Conservation (phyloP, 2,797 vertebrate species). For the Emys orbicularis region DNA sequence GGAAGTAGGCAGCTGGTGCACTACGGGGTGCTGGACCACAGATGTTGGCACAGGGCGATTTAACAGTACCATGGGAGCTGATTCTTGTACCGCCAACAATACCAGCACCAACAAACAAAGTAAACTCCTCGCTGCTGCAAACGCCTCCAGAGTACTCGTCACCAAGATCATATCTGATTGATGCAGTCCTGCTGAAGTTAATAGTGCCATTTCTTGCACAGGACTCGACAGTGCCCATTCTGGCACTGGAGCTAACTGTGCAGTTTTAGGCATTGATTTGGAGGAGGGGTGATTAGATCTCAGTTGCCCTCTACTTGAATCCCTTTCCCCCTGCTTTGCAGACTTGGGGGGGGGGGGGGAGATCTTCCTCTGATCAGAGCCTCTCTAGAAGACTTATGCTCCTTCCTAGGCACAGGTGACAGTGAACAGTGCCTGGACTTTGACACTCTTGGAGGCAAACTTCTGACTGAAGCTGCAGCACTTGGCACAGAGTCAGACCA, state of each 20-base stretch:
- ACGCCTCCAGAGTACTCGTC: not conserved
- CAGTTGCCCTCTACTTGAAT: not conserved
- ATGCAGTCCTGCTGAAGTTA: not conserved
- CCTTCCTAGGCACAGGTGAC: not conserved
- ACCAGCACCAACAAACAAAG: not conserved
- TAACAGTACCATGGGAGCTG: not conserved
- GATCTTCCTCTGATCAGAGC: not conserved
- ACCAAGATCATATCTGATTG: not conserved
- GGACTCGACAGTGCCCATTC: not conserved
- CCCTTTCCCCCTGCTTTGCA: not conserved
- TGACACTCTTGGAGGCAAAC: not conserved
- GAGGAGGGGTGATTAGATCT: not conserved
- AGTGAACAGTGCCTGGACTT: not conserved
- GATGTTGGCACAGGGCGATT: not conserved
- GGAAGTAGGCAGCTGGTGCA: not conserved
- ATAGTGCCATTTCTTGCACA: not conserved
- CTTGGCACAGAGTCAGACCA: not conserved
- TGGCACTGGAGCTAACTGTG: not conserved
- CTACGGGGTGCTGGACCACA: not conserved
- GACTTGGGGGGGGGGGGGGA: not conserved
- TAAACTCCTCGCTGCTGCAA: not conserved
- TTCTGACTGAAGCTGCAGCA: not conserved
- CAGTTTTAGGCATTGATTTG: not conserved
- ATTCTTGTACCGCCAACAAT: not conserved
- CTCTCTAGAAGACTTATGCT: not conserved